These are phyloP conservation scores for Eustalomyia histrio DNA, from an alignment of 2,888 invertebrate species.

Conservation along the genomic window DNA sequence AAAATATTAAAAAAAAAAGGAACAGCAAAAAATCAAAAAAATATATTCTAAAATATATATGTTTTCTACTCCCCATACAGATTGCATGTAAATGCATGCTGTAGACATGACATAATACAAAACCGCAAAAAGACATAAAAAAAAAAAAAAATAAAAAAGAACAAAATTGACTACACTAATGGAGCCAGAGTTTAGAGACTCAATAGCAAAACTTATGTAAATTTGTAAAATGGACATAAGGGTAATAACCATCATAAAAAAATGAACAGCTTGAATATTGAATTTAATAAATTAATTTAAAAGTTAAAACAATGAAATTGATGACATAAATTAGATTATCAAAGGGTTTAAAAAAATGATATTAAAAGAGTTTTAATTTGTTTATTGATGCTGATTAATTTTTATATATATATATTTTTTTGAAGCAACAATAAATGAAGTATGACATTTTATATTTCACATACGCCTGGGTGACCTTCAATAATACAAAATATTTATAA, in stretches of 20 bases:
- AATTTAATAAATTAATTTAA: conserved; percentile 17
- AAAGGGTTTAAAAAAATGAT: too few species aligned
- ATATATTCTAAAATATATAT: conserved; percentile 23
- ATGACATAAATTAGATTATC: not conserved
- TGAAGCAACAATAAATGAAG: too few species aligned
- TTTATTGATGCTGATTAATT: too few species aligned
- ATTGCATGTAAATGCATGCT: conserved; percentile 59
- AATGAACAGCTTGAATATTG: conserved; percentile 22
- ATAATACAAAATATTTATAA: too few species aligned
- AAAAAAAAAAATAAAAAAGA: too few species aligned
- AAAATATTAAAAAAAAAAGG: too few species aligned
- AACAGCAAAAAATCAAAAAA: conserved; percentile 23
- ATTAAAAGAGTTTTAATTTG: too few species aligned
- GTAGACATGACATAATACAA: conserved; percentile 64
- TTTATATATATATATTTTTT: too few species aligned
- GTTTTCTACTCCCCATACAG: conserved; percentile 5
- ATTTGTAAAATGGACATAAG: conserved; percentile 47
- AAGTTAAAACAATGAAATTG: not conserved
- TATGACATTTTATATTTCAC: too few species aligned
- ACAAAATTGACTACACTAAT: conserved; percentile 35
- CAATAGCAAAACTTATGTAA: conserved; percentile 49
- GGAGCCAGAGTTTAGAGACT: conserved; percentile 52
- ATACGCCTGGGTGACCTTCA: too few species aligned
- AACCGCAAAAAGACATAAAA: conserved; percentile 54
- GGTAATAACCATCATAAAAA: conserved; percentile 37